These are phyloP conservation scores for Paramuricea clavata DNA, from an alignment of 92 coral and sea anemone species.

Conservation along the genomic window DNA sequence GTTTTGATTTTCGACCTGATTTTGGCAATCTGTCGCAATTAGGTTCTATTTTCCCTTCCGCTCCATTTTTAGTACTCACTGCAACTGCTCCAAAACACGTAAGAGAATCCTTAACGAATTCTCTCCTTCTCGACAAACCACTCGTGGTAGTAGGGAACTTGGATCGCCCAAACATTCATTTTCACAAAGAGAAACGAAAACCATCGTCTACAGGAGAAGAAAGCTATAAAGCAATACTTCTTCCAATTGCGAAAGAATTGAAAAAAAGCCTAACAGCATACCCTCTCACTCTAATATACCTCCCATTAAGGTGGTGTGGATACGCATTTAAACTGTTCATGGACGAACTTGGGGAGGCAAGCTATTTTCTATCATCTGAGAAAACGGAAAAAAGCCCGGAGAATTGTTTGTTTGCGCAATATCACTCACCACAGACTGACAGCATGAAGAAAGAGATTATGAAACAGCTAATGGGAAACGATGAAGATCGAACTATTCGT, in stretches of 20 bases:
- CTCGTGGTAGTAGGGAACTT: conserved; percentile 38
- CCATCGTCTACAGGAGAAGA: conserved; percentile 46
- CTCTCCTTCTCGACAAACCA: conserved; percentile 33
- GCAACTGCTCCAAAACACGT: conserved; percentile 62
- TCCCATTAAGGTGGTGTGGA: no score
- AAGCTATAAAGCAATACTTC: conserved; percentile 42
- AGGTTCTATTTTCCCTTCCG: conserved; percentile 51
- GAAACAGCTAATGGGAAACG: conserved; percentile 46
- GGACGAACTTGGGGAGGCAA: conserved; percentile 21
- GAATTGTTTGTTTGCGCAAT: no score
- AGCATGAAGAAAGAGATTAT: conserved; percentile 64
- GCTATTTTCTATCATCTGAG: conserved; percentile 15
- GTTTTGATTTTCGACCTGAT: conserved; percentile 47
- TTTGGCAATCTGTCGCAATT: conserved; percentile 59
- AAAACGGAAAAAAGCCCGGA: conserved; percentile 46
- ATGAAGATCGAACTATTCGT: conserved; percentile 26
- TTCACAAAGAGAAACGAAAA: conserved; percentile 61
- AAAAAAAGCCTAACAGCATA: no score
- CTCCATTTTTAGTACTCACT: conserved; percentile 54
- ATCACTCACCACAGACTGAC: no score
- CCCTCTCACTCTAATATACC: no score
- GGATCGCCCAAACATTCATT: no score
- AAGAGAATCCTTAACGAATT: neutral
- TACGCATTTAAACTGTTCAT: no score
- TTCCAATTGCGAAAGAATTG: no score